Evolutionary conservation across 2,888 invertebrate genomes (phyloP), one percentile per base, ranked within the genome.

Genomic region (Psococerastis gibbosa): DNA sequence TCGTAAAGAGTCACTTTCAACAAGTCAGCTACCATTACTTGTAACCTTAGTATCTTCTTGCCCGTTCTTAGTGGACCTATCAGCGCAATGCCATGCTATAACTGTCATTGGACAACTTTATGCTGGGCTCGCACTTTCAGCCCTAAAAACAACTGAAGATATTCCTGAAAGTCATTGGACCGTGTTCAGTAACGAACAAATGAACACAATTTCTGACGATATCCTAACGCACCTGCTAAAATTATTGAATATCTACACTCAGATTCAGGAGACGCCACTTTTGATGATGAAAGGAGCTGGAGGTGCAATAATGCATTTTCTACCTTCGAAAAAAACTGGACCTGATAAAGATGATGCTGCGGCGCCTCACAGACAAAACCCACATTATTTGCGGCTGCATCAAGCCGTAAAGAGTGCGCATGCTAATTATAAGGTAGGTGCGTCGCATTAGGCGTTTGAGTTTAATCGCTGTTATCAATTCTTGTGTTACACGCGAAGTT

Each of bases 371-470:
- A 41, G 42, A 6, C 45, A 51, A 32, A 72, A 77, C 47, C 76
- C 82, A 0, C 80, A 87, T 58, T 92, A 91, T 59, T 70, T 84
- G 67, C 83, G 80, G 61, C 68, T 92, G 47, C 82, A 82, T 60
- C 85, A 85, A 46, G 73, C 75, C 43, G 59, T 92, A 45, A 78
- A 76, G 57, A 78, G 79, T 50, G 79, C 87, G 3, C 82, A 85
- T 61, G 75, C 77, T 22, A 91, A 84, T 66, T 87, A 88, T 62
- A 85, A 84, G 72, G 87, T 83, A 58, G 22, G 27, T 17, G 17
- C 4, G 35, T 45, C 6, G 35, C 2, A 9, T 8, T 15, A n/a
- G n/a, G n/a, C n/a, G n/a, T n/a, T n/a, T n/a, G n/a, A n/a, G n/a
- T n/a, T n/a, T n/a, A n/a, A n/a, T n/a, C n/a, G n/a, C n/a, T n/a